Percentiles rank a stretch among this genome's conserved stretches.
Evolutionary conservation across 1,140 invertebrate genomes (phyloP).

Genomic region (Drosophila burlai): DNA sequence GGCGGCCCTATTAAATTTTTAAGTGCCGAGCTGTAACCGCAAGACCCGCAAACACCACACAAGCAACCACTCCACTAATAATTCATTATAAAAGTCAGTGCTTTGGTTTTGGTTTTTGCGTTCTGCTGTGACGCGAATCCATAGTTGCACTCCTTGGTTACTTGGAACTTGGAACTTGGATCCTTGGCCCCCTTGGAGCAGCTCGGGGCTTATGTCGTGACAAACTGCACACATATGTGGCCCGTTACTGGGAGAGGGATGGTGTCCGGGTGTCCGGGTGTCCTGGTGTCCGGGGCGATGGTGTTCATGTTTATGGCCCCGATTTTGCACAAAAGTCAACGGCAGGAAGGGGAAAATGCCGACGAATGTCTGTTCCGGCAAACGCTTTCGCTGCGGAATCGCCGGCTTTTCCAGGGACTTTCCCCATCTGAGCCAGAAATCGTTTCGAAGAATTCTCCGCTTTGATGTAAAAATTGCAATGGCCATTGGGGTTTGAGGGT

Average conservation of each 20-base stretch:
- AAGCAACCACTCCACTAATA: constrained; percentile 76
- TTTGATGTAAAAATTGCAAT: constrained; percentile 54
- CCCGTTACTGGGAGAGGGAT: constrained; percentile 29
- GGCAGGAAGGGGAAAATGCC: constrained; percentile 28
- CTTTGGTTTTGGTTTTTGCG: constrained; percentile 82
- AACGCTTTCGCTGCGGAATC: constrained; percentile 47
- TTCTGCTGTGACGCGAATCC: constrained; percentile 77
- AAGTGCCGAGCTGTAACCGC: constrained; percentile 73
- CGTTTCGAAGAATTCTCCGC: constrained; percentile 52
- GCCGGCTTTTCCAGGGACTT: constrained; percentile 12
- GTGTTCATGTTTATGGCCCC: constrained; percentile 75
- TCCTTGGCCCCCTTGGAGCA: constrained; percentile 9
- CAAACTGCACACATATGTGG: constrained; percentile 82
- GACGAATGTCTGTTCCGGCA: constrained; percentile 49
- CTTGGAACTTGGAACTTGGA: not conserved
- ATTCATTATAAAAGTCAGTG: constrained; percentile 83
- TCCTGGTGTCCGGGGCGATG: constrained; percentile 30
- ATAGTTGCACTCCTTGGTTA: constrained; percentile 38
- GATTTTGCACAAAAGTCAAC: constrained; percentile 75
- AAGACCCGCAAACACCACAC: constrained; percentile 78
- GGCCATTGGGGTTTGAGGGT: constrained; percentile 39
- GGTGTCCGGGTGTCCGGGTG: not conserved
- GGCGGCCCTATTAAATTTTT: constrained; percentile 78
- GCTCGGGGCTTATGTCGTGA: constrained; percentile 78
- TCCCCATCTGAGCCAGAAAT: constrained; percentile 21